Evolutionary conservation across 2,797 vertebrate species (phyloP), one percentile per base, ranked within the genome.

Genomic region (Cottoperca gobio): DNA sequence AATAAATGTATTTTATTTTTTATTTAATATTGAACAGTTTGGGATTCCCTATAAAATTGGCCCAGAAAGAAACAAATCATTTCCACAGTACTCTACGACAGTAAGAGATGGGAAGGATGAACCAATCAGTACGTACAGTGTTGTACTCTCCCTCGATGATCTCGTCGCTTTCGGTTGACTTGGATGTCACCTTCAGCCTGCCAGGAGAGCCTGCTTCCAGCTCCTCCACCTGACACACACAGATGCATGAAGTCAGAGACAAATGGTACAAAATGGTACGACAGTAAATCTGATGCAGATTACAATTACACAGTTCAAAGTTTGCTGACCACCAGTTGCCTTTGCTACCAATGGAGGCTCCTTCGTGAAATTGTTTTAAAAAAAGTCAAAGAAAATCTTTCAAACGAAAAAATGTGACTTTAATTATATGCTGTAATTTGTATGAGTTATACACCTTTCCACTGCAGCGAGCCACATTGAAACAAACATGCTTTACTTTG

Each of bases 161-260:
- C 73, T 97, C 95, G 0, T 90, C 70, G 1, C 90, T 95, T 48
- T 96, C 96, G 6, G 97, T 97, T 61, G 97, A 97, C 82, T 96
- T 96, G 7, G 97, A 96, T 1, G 94, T 94, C 53, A 99, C 96
- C 89, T 96, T 98, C 86, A 99, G 90, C 86, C 91, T 95, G 65
- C 97, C 97, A 2, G 98, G 98, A 63, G 91, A 92, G 45, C 97
- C 97, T 55, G 94, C 95, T 77, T 99, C 97, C 90, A 99, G 86
- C 92, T 96, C 93, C 49, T 97, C 95, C 48, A 99, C 61, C 98
- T 99, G 84, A 83, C 59, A 82, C 37, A 77, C 31, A 31, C 6
- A 33, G n/a, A n/a, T n/a, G n/a, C n/a, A n/a, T n/a, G n/a, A n/a
- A n/a, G n/a, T n/a, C n/a, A n/a, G n/a, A n/a, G n/a, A n/a, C n/a